Percentiles rank a stretch among this genome's conserved stretches.
Conservation (phyloP, 2,888 invertebrate species). For the Hydriomena furcata region DNA sequence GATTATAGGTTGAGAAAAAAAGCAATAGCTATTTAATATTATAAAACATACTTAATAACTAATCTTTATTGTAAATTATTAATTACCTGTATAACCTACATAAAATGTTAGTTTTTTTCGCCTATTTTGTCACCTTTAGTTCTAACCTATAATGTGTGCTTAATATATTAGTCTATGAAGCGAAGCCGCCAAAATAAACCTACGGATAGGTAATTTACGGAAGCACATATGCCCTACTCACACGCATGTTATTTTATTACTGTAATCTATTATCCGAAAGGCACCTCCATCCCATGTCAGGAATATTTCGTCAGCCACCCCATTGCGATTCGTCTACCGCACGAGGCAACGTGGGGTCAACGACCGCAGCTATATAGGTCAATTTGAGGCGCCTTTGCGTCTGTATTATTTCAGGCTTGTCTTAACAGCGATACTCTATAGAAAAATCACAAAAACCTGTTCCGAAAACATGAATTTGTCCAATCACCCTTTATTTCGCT, state of each 20-base stretch:
- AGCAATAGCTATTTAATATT: no score
- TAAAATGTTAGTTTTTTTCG: no score
- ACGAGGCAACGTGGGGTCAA: constrained; percentile 69
- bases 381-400: constrained; percentile 74
- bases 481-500: constrained; percentile 27
- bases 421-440: constrained; percentile 38
- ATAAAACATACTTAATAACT: no score
- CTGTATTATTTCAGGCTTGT: constrained; percentile 70
- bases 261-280: constrained; percentile 34
- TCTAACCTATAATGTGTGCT: no score
- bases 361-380: constrained; percentile 77
- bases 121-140: no score
- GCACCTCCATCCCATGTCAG: constrained; percentile 33
- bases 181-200: background rate
- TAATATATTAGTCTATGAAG: no score
- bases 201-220: background rate
- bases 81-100: no score
- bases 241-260: constrained; percentile 24
- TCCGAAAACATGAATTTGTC: constrained; percentile 49
- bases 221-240: background rate
- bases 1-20: no score
- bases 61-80: no score
- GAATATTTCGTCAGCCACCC: constrained; percentile 51
- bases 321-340: constrained; percentile 50
- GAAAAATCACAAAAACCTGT: constrained; percentile 52